Evolutionary conservation across 2,797 vertebrate species (phyloP).

Genomic region (Arrhamphus sclerolepis): DNA sequence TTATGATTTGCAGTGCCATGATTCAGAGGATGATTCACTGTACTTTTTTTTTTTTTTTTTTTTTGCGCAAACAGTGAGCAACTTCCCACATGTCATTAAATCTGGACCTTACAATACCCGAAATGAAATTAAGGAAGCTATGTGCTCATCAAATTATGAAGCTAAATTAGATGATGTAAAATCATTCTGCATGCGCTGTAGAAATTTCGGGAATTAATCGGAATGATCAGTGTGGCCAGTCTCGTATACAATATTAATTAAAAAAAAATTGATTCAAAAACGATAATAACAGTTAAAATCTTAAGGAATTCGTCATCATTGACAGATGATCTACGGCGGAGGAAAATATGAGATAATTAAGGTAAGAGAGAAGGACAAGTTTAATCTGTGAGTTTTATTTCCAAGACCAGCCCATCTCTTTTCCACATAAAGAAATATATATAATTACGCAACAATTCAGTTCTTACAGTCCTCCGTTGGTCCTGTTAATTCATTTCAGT

Average conservation of each 20-base stretch:
- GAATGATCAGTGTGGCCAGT: not conserved
- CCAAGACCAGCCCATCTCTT: too few species aligned
- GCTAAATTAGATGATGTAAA: not conserved
- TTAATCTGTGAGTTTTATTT: too few species aligned
- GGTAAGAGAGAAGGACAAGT: too few species aligned
- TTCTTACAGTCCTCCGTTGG: too few species aligned
- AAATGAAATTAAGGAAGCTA: not conserved
- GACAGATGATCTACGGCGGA: too few species aligned
- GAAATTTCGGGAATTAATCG: not conserved
- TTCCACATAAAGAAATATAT: too few species aligned
- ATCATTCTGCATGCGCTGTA: not conserved
- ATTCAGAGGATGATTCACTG: constrained; percentile 36
- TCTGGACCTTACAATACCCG: not conserved
- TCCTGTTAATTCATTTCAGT: too few species aligned
- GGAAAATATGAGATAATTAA: too few species aligned
- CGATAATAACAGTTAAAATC: too few species aligned
- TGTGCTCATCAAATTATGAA: not conserved
- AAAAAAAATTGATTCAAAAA: too few species aligned
- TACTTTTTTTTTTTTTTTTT: not conserved
- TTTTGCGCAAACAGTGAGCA: constrained; percentile 2
- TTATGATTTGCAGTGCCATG: constrained; percentile 3
- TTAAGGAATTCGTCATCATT: too few species aligned
- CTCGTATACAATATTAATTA: not conserved
- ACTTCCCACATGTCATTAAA: constrained; percentile 6
- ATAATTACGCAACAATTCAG: too few species aligned